Evolutionary conservation across 2,113 vertebrate genomes (phyloP).

Genomic region (Rhinichthys klamathensis): DNA sequence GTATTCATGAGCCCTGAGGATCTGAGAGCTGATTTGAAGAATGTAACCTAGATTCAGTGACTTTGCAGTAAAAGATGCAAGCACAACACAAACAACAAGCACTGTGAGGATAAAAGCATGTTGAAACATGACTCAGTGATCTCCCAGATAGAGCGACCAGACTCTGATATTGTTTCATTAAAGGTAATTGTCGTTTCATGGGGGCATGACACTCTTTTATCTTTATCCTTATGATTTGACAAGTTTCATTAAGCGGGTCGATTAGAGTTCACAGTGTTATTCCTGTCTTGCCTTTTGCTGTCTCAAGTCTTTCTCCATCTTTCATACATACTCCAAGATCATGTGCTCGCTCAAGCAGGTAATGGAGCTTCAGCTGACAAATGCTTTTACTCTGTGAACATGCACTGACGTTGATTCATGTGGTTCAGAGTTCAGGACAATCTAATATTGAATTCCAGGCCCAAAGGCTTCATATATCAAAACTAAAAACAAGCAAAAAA

Average conservation of each 20-base stretch:
- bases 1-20: constrained; percentile 41
- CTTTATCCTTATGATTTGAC: constrained; percentile 52
- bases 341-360: constrained; percentile 34
- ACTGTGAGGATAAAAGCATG: constrained; percentile 11
- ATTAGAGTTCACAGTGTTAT: constrained; percentile 59
- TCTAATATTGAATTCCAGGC: constrained; percentile 21
- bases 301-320: constrained; percentile 33
- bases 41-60: constrained; percentile 43
- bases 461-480: not conserved
- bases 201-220: constrained; percentile 46
- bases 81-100: constrained; percentile 44
- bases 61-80: constrained; percentile 7
- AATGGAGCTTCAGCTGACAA: constrained; percentile 32
- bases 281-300: constrained; percentile 58
- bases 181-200: constrained; percentile 57
- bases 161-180: constrained; percentile 59
- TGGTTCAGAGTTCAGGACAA: not conserved
- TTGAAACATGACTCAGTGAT: constrained; percentile 46
- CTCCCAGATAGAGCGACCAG: constrained; percentile 15
- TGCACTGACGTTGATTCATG: constrained; percentile 1
- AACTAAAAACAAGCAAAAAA: not conserved
- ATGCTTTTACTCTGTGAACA: constrained; percentile 25
- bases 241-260: constrained; percentile 50
- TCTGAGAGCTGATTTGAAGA: constrained; percentile 35
- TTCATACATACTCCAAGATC: constrained; percentile 14